phyloP scores from a whole-genome alignment of 2,797 vertebrate species.

The Falco naumanni region DNA sequence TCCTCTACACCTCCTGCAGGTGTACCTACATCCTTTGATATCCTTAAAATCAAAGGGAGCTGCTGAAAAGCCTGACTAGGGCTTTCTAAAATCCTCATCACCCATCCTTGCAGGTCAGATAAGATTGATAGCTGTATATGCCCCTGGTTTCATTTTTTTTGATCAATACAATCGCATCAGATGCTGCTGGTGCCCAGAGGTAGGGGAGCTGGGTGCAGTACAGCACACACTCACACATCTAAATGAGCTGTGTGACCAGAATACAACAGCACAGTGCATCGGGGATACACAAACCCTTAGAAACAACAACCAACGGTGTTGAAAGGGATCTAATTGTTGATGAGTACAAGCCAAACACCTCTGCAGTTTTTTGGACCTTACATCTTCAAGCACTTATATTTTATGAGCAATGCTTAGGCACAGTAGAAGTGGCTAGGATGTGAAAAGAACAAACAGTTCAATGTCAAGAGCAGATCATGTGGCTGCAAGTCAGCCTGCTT shows the following conservation, averaged over 20 bases:
- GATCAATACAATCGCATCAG: not conserved
- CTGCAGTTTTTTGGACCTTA: not conserved
- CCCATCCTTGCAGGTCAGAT: not conserved
- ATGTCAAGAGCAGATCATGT: constrained; percentile 59
- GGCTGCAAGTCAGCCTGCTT: constrained; percentile 46
- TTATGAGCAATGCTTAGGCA: not conserved
- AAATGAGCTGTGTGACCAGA: not conserved
- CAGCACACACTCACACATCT: rapidly evolving
- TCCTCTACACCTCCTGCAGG: not conserved
- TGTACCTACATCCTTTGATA: not conserved
- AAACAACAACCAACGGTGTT: not conserved
- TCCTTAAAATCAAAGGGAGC: not conserved
- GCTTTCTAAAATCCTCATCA: not conserved
- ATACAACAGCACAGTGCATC: rapidly evolving
- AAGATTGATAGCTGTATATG: not conserved
- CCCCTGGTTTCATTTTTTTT: not conserved
- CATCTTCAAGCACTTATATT: not conserved
- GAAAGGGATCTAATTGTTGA: not conserved
- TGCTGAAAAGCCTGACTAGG: not conserved
- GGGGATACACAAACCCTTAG: not conserved
- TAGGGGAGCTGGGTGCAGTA: not conserved
- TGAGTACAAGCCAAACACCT: not conserved
- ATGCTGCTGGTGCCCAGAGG: not conserved
- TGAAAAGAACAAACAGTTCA: constrained; percentile 64
- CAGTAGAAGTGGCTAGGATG: constrained; percentile 6